phyloP scores from a whole-genome alignment of 2,888 invertebrate genomes.

The Lasioglossum vierecki region DNA sequence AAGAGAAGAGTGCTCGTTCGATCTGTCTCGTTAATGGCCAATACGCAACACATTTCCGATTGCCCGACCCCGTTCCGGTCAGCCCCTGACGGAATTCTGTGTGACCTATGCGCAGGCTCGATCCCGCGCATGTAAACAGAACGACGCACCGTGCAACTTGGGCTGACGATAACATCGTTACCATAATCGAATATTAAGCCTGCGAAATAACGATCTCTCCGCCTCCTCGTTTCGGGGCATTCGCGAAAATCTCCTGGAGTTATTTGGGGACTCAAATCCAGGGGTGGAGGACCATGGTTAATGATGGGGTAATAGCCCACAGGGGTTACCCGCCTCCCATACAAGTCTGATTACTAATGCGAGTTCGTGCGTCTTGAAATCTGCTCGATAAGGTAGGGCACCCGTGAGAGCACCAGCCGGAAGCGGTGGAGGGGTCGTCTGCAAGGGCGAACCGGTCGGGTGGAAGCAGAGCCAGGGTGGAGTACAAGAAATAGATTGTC shows the following conservation, averaged over 20 bases:
- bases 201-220: slow-evolving; percentile 32
- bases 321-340: slow-evolving; percentile 39
- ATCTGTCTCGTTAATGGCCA: slow-evolving; percentile 66
- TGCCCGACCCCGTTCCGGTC: slow-evolving; percentile 38
- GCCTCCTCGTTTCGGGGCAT: slow-evolving; percentile 4
- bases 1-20: slow-evolving; percentile 56
- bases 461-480: slow-evolving; percentile 17
- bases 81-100: slow-evolving; percentile 27
- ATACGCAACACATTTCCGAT: slow-evolving; percentile 69
- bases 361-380: slow-evolving; percentile 63
- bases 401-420: not conserved
- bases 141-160: slow-evolving; percentile 17
- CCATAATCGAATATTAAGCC: slow-evolving; percentile 47
- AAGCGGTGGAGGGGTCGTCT: not conserved
- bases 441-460: slow-evolving; percentile 9
- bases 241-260: slow-evolving; percentile 6
- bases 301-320: slow-evolving; percentile 22
- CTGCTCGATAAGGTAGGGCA: not conserved
- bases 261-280: not conserved
- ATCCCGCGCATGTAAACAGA: slow-evolving; percentile 29
- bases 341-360: slow-evolving; percentile 39
- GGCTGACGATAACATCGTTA: slow-evolving; percentile 45
- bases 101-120: not conserved
- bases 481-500: slow-evolving; percentile 51
- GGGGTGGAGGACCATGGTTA: not conserved